These are phyloP conservation scores for Bambusicola thoracicus DNA, from an alignment of 2,113 vertebrate genomes.

Conservation along the genomic window DNA sequence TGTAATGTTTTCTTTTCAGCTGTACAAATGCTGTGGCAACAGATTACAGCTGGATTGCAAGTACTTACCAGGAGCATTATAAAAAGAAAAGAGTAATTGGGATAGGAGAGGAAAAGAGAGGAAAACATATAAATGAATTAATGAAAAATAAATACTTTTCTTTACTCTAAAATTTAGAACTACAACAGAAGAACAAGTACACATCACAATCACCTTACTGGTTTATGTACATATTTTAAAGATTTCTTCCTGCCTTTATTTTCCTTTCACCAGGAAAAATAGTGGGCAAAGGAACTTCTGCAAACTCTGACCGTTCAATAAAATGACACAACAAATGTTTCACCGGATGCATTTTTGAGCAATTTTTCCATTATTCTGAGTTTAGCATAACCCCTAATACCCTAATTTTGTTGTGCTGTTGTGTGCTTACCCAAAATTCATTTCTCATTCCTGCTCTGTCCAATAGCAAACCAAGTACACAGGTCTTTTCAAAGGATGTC, in stretches of 20 bases:
- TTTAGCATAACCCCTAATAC: neutral
- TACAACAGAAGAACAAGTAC: neutral
- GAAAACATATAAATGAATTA: conserved; percentile 35
- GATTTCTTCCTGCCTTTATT: neutral
- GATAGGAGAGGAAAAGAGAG: neutral
- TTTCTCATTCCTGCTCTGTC: neutral
- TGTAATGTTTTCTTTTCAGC: conserved; percentile 65
- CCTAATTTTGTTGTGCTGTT: neutral
- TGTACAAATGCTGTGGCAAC: conserved; percentile 60
- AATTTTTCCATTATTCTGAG: neutral
- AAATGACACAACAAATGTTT: neutral
- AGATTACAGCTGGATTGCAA: conserved; percentile 62
- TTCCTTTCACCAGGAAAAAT: neutral
- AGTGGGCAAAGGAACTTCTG: neutral
- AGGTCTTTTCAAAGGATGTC: neutral
- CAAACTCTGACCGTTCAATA: neutral
- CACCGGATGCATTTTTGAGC: neutral
- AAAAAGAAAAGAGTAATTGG: conserved; percentile 51
- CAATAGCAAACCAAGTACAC: neutral
- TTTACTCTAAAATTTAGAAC: neutral
- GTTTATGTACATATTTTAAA: conserved; percentile 20
- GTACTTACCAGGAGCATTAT: conserved; percentile 49
- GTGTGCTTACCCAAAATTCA: neutral
- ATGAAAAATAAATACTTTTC: neutral
- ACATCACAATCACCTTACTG: neutral